A percentile compares a stretch with the other conserved stretches of the same genome.
Evolutionary conservation across 2,888 invertebrate genomes (phyloP).

Genomic region (Halocaridina rubra): DNA sequence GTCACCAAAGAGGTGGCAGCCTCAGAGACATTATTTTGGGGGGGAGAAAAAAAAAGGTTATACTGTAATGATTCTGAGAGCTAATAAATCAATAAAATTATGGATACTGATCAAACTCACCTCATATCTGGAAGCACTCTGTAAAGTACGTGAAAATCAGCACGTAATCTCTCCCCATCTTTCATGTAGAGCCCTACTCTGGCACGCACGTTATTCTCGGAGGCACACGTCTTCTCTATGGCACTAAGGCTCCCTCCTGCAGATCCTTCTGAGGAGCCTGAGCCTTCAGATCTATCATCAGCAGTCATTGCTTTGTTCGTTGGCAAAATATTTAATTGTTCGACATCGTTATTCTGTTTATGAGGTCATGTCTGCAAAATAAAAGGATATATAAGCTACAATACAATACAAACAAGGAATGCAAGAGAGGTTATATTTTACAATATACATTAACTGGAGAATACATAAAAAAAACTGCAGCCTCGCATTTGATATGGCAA

Average conservation of each 20-base stretch:
- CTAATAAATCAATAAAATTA: too few relatives aligned
- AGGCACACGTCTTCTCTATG: slow-evolving; percentile 24
- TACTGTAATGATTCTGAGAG: too few relatives aligned
- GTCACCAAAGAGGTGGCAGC: too few relatives aligned
- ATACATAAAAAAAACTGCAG: too few relatives aligned
- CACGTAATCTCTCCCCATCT: slow-evolving; percentile 51
- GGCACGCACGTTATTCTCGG: slow-evolving; percentile 50
- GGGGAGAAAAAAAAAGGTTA: too few relatives aligned
- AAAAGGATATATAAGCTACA: too few relatives aligned
- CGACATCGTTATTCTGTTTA: slow-evolving; percentile 9
- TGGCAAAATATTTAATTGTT: not conserved
- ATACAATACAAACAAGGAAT: too few relatives aligned
- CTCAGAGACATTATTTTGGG: too few relatives aligned
- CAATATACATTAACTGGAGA: too few relatives aligned
- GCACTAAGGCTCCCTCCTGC: slow-evolving; percentile 6
- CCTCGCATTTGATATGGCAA: too few relatives aligned
- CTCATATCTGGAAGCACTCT: slow-evolving; percentile 52
- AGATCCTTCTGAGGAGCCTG: slow-evolving; percentile 46
- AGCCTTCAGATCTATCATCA: slow-evolving; percentile 51
- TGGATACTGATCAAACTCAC: slow-evolving; percentile 9
- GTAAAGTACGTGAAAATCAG: slow-evolving; percentile 60
- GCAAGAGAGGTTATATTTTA: too few relatives aligned
- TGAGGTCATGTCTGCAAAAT: not conserved
- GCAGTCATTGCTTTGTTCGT: slow-evolving; percentile 29
- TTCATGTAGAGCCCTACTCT: slow-evolving; percentile 58